These are phyloP conservation scores for Lasioglossum baleicum DNA, from an alignment of 1,140 invertebrate species.

Conservation along the genomic window DNA sequence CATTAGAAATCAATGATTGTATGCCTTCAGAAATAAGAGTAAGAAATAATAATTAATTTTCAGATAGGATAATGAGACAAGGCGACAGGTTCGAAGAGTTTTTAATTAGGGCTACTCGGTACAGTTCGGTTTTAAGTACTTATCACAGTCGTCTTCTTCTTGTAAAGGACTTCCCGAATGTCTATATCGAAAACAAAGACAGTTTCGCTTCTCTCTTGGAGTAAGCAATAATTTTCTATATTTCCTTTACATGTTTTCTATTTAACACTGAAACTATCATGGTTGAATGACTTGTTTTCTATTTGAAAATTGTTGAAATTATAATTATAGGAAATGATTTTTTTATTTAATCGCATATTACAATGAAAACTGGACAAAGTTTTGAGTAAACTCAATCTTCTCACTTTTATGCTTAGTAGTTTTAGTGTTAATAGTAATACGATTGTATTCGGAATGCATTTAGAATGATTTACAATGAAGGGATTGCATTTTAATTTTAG, in stretches of 20 bases:
- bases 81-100: slow-evolving; percentile 85
- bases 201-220: slow-evolving; percentile 83
- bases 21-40: too few species aligned
- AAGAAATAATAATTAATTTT: slow-evolving; percentile 1
- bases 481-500: slow-evolving; percentile 72
- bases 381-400: too few species aligned
- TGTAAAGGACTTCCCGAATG: slow-evolving; percentile 89
- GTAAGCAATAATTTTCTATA: slow-evolving; percentile 76
- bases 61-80: slow-evolving; percentile 77
- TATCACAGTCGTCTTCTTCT: slow-evolving; percentile 82
- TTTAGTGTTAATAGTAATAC: too few species aligned
- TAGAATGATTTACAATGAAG: too few species aligned
- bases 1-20: background rate
- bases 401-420: too few species aligned
- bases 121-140: slow-evolving; percentile 82
- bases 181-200: slow-evolving; percentile 82
- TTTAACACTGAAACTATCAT: slow-evolving; percentile 1
- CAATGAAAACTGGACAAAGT: too few species aligned
- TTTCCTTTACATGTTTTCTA: slow-evolving; percentile 19
- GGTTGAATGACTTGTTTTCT: too few species aligned
- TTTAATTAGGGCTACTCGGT: slow-evolving; percentile 85
- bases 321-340: too few species aligned
- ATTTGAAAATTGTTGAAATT: too few species aligned
- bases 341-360: too few species aligned
- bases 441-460: too few species aligned